Evolutionary conservation across 2,888 invertebrate species (phyloP), one percentile per base, ranked within the genome.

Genomic region (Tupiocoris notatus): DNA sequence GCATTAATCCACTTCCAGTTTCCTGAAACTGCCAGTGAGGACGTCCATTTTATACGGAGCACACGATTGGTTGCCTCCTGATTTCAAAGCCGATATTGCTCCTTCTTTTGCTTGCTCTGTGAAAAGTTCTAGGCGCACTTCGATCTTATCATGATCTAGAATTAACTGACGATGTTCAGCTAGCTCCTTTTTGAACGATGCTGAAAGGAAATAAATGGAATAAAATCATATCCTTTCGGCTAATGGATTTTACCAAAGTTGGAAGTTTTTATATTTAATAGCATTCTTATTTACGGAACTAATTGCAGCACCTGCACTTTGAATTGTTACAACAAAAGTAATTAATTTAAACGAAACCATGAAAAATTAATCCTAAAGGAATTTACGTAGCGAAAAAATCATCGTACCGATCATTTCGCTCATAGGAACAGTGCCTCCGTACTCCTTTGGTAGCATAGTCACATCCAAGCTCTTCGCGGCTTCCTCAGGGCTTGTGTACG

Each of bases 341-440:
- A n/a, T n/a, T n/a, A n/a, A n/a, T n/a, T n/a, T n/a, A n/a, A n/a
- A n/a, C n/a, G n/a, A n/a, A n/a, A n/a, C n/a, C n/a, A n/a, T n/a
- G n/a, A n/a, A n/a, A n/a, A n/a, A n/a, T n/a, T n/a, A n/a, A n/a
- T n/a, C n/a, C n/a, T n/a, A n/a, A n/a, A n/a, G n/a, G n/a, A n/a
- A n/a, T n/a, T n/a, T n/a, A n/a, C n/a, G n/a, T n/a, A n/a, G n/a
- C n/a, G n/a, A 12, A 39, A 39, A 39, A 39, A 39, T 39, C 39
- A 39, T 39, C 12, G 39, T 24, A 92, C 93, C 89, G 79, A 93
- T 92, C 92, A 94, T 93, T 82, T 93, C 90, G 65, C 88, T 87
- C 90, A 93, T 90, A 0, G 93, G 92, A 85, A 92, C 90, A n/a
- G 86, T 87, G 7, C 94, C 94, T 2, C 94, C 94, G 81, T 93